Base-by-base conservation (phyloP, 2,888 invertebrate genomes). In the Adela reaumurella region DNA sequence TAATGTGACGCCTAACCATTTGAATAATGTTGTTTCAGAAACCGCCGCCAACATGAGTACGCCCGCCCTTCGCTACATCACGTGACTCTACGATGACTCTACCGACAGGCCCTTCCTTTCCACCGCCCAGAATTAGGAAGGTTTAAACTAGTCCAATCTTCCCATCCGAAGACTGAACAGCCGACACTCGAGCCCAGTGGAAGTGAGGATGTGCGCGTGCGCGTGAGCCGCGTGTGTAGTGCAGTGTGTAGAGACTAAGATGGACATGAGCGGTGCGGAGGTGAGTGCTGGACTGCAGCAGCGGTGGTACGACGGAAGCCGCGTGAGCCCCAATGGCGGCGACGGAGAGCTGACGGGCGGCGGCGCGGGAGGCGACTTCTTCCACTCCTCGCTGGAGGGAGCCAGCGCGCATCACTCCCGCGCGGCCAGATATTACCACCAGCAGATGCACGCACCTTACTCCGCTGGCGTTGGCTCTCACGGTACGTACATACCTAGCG, bases 361-460 rank as follows among this genome's bases (percentile, higher is more conserved):
- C 64, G 62, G 79, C 68, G 73, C 78, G 68, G 72, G 81, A 62
- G 70, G 77, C 58, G 74, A 71, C 57, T 80, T 80, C 77, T 83
- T 71, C 78, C 83, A 74, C 70, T 82, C 68, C 62, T 78, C 73
- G 68, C 71, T 71, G 55, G 81, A 78, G 62, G 76, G 74, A 70
- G 81, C 70, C 62, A 64, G 55, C 54, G 61, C 46, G 53, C 59
- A 58, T 53, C 78, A 81, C 62, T 74, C 80, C 62, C 73, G 78
- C 63, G 70, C 79, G 62, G 77, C 79, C 55, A 73, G 81, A 52
- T 81, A 81, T 69, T 81, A 81, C 70, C 81, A 81, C 59, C 81
- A 80, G 62, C 81, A 81, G 59, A 81, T 81, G 78, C 81, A 81
- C 64, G 74, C 74, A 58, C 79, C 81, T 56, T 81, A 80, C 63